Conservation (phyloP, 2,888 invertebrate genomes). For the Acronicta aceris region DNA sequence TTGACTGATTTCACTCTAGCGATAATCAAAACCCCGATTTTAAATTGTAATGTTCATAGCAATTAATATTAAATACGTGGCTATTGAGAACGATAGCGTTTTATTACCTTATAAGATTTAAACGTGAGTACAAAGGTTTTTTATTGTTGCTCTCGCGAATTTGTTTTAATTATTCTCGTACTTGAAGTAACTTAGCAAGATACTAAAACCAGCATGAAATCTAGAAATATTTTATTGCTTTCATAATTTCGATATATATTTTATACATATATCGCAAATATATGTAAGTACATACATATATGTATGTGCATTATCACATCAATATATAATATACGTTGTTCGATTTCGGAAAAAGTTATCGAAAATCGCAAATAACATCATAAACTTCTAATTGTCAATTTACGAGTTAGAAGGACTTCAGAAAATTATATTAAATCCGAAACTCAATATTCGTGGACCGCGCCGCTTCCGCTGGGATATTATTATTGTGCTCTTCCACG, state of each 20-base stretch:
- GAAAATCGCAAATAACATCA: conserved; percentile 52
- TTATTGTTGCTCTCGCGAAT: neutral
- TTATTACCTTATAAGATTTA: neutral
- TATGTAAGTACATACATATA: neutral
- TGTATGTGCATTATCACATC: neutral
- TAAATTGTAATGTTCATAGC: neutral
- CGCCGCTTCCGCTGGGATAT: conserved; percentile 15
- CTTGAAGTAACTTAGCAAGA: no score
- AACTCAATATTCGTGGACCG: conserved; percentile 54
- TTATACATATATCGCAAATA: no score
- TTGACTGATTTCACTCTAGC: neutral
- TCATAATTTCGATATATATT: no score
- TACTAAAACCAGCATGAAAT: no score
- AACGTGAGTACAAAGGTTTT: conserved; percentile 1
- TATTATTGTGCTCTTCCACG: conserved; percentile 16
- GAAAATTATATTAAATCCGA: conserved; percentile 53
- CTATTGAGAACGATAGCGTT: neutral
- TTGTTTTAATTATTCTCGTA: no score
- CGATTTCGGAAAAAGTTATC: conserved; percentile 35
- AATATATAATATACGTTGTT: conserved; percentile 18
- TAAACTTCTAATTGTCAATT: conserved; percentile 72
- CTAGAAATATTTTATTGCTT: no score
- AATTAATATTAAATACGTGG: neutral
- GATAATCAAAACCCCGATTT: neutral
- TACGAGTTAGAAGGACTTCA: conserved; percentile 59